Conservation (phyloP, 30 jellyfish, hydroid and myxozoan genomes). For the Catostylus mosaicus region DNA sequence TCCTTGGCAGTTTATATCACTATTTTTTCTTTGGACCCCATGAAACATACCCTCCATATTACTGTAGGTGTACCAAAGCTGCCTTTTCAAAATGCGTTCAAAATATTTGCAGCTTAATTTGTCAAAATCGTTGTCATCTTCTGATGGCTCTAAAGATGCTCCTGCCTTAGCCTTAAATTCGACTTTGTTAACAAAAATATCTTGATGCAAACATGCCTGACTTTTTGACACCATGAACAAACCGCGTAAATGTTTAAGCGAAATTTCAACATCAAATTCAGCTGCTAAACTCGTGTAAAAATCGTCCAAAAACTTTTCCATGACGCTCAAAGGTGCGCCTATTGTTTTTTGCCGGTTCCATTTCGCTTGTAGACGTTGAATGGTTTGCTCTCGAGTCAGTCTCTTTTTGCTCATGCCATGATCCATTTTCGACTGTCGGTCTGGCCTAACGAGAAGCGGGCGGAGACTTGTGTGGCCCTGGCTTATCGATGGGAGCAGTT, state of each 20-base stretch:
- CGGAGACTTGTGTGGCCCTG: no score
- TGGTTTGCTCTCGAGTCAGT: neutral
- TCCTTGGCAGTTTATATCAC: neutral
- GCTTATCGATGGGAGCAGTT: no score
- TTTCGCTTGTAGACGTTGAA: neutral
- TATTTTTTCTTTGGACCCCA: neutral
- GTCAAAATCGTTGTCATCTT: neutral
- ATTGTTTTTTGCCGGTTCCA: neutral
- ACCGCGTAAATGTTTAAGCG: neutral
- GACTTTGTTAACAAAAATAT: neutral
- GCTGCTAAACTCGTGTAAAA: neutral
- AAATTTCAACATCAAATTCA: neutral
- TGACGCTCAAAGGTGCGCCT: neutral
- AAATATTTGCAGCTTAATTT: neutral
- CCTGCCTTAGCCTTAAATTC: neutral
- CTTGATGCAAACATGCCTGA: slow-evolving; percentile 1
- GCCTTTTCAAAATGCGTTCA: neutral
- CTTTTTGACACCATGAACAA: neutral
- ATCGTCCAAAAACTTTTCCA: neutral
- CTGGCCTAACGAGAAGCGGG: no score
- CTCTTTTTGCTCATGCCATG: neutral
- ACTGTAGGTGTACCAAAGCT: neutral
- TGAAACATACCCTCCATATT: neutral
- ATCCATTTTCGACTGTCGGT: neutral
- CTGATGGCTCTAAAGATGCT: neutral